Conservation (phyloP, 2,888 invertebrate genomes). For the Invenusta paracnida region DNA sequence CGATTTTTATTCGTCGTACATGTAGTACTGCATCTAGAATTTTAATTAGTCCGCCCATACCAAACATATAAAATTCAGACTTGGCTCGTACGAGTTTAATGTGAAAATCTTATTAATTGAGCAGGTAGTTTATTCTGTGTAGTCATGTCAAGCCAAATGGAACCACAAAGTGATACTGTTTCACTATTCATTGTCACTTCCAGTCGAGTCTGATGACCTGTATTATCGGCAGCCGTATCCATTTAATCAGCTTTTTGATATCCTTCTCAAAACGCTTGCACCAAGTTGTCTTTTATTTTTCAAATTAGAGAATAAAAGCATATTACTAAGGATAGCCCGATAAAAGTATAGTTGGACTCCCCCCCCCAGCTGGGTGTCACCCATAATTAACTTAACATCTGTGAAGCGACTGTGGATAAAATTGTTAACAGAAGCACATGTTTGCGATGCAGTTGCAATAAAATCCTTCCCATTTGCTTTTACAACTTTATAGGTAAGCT, state of each 20-base stretch:
- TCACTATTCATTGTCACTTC: not conserved
- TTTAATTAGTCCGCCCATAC: not conserved
- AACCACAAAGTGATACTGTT: not conserved
- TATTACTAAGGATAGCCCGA: not conserved
- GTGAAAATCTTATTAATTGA: no score
- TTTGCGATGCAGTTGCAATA: not conserved
- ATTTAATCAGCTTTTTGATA: not conserved
- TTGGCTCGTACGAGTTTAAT: not conserved
- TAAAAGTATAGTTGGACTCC: not conserved
- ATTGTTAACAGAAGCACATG: constrained; percentile 7
- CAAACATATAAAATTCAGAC: not conserved
- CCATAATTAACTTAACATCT: constrained; percentile 1
- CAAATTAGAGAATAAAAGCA: constrained; percentile 7
- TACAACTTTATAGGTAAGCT: constrained; percentile 7
- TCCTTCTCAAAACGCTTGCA: not conserved
- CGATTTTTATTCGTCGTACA: not conserved
- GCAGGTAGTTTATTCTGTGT: not conserved
- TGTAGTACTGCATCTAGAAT: constrained; percentile 28
- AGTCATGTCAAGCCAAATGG: constrained; percentile 2
- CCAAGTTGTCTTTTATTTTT: not conserved
- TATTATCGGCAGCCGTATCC: not conserved
- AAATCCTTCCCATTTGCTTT: not conserved
- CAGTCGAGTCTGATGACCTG: not conserved
- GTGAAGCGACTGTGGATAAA: not conserved
- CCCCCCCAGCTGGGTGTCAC: not conserved